A percentile compares a stretch with the other conserved stretches of the same genome.
Evolutionary conservation across 2,797 vertebrate species (phyloP).

Genomic region (Parauchenoglanis ngamensis): DNA sequence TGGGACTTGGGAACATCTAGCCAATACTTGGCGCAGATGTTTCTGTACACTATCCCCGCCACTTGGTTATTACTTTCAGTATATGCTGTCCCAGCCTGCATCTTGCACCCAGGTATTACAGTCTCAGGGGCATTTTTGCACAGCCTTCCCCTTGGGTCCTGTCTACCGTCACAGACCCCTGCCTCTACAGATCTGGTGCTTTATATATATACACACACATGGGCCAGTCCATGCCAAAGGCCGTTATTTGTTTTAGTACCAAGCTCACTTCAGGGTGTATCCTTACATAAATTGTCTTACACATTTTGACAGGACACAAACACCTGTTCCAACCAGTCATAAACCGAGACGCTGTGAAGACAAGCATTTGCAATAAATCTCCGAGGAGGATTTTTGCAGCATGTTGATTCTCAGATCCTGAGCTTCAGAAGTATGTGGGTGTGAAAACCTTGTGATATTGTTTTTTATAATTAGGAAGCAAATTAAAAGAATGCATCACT

Average conservation of each 20-base stretch:
- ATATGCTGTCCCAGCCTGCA: no score
- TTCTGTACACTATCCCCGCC: no score
- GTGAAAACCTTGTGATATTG: not conserved
- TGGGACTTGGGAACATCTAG: no score
- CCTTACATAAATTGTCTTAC: conserved; percentile 21
- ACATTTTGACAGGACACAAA: conserved; percentile 13
- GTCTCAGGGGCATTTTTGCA: no score
- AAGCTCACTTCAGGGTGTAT: not conserved
- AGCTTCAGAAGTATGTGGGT: not conserved
- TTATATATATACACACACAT: not conserved
- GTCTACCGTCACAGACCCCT: no score
- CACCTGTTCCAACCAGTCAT: conserved; percentile 26
- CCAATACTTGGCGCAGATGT: no score
- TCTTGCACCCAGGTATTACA: no score
- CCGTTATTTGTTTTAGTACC: conserved; percentile 13
- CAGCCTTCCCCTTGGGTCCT: no score
- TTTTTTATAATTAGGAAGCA: conserved; percentile 24
- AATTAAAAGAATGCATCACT: conserved; percentile 1
- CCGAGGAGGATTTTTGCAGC: not conserved
- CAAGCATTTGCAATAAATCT: conserved; percentile 30
- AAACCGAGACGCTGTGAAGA: conserved; percentile 19
- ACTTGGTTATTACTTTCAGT: no score
- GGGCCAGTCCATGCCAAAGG: conserved; percentile 19
- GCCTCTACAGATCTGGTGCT: no score
- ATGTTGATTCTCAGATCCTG: not conserved